A percentile compares a stretch with the other conserved stretches of the same genome.
Conservation (phyloP, 2,113 vertebrate species). For the Microtus richardsoni region DNA sequence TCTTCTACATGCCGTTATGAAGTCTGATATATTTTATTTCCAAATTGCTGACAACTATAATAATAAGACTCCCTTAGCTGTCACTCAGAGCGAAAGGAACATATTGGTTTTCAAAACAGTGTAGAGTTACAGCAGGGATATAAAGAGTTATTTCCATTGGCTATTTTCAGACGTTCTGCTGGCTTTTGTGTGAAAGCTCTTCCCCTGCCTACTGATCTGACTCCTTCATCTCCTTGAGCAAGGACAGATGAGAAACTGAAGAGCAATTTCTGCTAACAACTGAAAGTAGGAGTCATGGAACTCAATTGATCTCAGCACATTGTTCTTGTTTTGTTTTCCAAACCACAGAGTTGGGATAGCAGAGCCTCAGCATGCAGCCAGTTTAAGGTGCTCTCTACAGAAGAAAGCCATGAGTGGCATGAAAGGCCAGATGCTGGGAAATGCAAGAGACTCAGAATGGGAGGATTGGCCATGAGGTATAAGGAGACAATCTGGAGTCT, state of each 20-base stretch:
- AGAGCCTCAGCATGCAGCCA: neutral
- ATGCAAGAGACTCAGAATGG: neutral
- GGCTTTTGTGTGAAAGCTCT: neutral
- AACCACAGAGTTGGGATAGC: neutral
- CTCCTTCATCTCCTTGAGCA: constrained; percentile 20
- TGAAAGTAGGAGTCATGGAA: neutral
- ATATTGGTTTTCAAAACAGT: constrained; percentile 49
- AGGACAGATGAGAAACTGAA: neutral
- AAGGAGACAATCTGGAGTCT: neutral
- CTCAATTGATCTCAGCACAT: neutral
- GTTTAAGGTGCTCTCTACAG: neutral
- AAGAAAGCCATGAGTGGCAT: neutral
- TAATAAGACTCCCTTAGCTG: neutral
- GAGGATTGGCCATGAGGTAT: neutral
- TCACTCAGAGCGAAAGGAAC: constrained; percentile 7
- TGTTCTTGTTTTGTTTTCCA: neutral
- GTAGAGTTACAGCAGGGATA: constrained; percentile 27
- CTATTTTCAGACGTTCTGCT: constrained; percentile 41
- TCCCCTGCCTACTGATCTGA: neutral
- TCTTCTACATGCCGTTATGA: neutral
- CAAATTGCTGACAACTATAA: neutral
- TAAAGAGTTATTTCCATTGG: constrained; percentile 8
- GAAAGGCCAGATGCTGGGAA: neutral
- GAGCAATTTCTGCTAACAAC: neutral
- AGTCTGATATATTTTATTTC: constrained; percentile 13